Base-by-base conservation (phyloP, 2,888 invertebrate genomes). In the Mythimna loreyi region DNA sequence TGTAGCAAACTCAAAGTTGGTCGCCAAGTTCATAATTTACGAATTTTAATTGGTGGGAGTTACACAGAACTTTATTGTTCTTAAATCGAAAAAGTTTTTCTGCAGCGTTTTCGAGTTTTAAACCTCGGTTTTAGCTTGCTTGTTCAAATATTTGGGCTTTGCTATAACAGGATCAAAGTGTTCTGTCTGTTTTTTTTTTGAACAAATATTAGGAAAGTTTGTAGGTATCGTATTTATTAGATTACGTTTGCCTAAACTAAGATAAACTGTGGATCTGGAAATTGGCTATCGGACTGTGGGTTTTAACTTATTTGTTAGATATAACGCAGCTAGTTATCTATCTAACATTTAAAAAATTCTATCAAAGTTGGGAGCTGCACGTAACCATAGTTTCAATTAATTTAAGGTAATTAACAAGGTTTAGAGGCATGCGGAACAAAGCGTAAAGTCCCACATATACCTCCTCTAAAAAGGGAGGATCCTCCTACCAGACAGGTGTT, bases 1-100 rank as follows among this genome's bases (percentile, higher is more conserved):
- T 63, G 40, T 56, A 16, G 23, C 13, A 47, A 63, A 66, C 36
- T 45, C 7, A 4, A 52, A 40, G 28, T 60, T 40, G 49, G 33
- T 50, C 36, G 43, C 36, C 43, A 53, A 45, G 59, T 16, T 58
- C 59, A 74, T 67, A 64, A 75, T 56, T 75, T 65, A 56, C 58
- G 23, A 56, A 52, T 33, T 67, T 80, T 85, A 64, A 62, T 79
- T 77, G n/a, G n/a, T 86, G 84, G 82, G 52, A 68, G 56, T 28
- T 36, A 52, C 52, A 60, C 30, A 57, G 58, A 66, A 62, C 58
- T 67, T 75, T 65, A 68, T 56, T 76, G 62, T 68, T 56, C 52
- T 59, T 65, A 60, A 66, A 80, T 75, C 28, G 67, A 72, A 97
- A 86, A 93, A 66, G 16, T 64, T 78, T n/a, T 63, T 40, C 2